Base-by-base conservation (phyloP, 2,888 invertebrate species). In the Romanomermis culicivorax region DNA sequence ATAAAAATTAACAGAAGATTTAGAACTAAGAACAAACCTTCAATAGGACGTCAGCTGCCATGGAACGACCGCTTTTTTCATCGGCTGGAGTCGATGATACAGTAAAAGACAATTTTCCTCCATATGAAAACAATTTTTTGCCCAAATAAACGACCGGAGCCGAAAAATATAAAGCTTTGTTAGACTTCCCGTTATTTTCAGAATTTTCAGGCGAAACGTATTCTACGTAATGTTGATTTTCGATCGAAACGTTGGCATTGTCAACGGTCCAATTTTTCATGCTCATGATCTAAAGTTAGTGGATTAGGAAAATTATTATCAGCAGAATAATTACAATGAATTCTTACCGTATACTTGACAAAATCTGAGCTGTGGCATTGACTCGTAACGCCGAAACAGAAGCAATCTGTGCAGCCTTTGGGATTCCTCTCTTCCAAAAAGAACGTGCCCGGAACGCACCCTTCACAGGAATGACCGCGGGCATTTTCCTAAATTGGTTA, bases 381-480 rank as follows among this genome's bases (percentile, higher is more conserved):
- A 0, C 81, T 80, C 0, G 89, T 85, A 70, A 85, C 85, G 1
- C 88, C 89, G 68, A 91, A 97, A 69, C 97, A 97, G 78, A 87
- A 93, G 67, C 97, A 97, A 62, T 85, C 82, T 1, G 88, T 87
- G 67, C 95, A 97, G 1, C 95, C 97, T 1, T 82, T 79, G 0
- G 82, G 80, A 69, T 93, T 88, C 55, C 74, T 75, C 1, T 77
- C 76, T 69, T 86, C 82, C 30, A 97, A 74, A 69, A 91, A 83
- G 73, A 87, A 97, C 2, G 85, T 85, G 20, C 88, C 88, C 36
- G 84, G 82, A 59, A 78, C 78, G 68, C 95, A 97, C 1, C 78
- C 75, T 62, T 85, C 81, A 67, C 95, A 97, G 7, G 79, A 79
- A 57, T 77, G 73, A 1, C 84, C 85, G 2, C 78, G 75, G 0